Conservation (phyloP, 2,797 vertebrate genomes). For the Chloroceryle inda region DNA sequence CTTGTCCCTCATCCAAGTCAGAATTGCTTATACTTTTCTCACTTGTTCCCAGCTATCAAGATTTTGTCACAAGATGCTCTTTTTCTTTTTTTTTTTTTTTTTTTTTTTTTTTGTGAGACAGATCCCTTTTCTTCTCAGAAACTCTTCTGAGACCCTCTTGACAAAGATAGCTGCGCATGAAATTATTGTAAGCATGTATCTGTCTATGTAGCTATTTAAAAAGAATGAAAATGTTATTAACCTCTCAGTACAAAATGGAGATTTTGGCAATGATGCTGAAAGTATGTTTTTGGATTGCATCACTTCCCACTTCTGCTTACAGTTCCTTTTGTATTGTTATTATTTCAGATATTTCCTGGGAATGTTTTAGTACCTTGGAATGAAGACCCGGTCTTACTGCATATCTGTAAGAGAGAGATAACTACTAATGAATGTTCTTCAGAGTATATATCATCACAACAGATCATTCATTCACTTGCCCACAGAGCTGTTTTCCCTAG, state of each 20-base stretch:
- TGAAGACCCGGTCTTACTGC: neutral
- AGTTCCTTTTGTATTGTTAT: neutral
- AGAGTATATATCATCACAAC: neutral
- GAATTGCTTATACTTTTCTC: neutral
- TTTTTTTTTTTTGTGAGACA: neutral
- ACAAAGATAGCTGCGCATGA: neutral
- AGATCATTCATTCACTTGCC: constrained; percentile 15
- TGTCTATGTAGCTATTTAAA: neutral
- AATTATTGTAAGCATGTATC: constrained; percentile 22
- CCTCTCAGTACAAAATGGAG: neutral
- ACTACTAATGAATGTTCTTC: neutral
- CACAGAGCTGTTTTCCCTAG: neutral
- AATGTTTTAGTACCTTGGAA: constrained; percentile 29
- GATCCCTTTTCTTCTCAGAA: neutral
- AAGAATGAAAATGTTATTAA: neutral
- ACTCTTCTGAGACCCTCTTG: neutral
- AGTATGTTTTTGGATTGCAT: constrained; percentile 23
- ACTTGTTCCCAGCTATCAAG: neutral
- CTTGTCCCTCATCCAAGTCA: constrained; percentile 31
- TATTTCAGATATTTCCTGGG: constrained; percentile 30
- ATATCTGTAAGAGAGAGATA: neutral
- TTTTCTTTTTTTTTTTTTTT: neutral
- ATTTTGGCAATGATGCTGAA: neutral
- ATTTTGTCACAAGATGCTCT: neutral
- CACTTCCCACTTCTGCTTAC: constrained; percentile 5